phyloP scores from a whole-genome alignment of 2,113 vertebrate species.

The Indri indri region DNA sequence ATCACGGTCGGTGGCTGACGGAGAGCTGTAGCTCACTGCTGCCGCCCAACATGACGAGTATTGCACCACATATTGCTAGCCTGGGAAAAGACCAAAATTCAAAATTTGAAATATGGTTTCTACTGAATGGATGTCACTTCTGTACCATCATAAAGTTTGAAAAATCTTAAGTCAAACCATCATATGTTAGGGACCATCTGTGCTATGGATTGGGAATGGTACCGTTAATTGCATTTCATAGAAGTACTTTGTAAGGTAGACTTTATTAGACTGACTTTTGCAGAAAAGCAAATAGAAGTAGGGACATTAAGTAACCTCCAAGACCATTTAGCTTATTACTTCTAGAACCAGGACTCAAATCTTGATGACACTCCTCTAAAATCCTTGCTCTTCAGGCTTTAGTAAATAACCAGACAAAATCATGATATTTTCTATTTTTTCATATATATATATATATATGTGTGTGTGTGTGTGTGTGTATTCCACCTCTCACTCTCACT shows the following conservation, averaged over 20 bases:
- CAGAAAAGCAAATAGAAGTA: constrained; percentile 12
- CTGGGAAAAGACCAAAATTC: not conserved
- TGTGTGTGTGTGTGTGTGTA: not conserved
- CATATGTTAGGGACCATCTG: not conserved
- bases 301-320: constrained; percentile 26
- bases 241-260: not conserved
- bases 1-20: not conserved
- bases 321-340: not conserved
- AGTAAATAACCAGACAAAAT: not conserved
- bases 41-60: not conserved
- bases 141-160: not conserved
- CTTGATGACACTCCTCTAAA: not conserved
- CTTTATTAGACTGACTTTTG: not conserved
- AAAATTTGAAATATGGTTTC: not conserved
- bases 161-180: not conserved
- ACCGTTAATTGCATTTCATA: not conserved
- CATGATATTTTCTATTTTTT: not conserved
- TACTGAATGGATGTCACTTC: not conserved
- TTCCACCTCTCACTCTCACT: not conserved
- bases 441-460: not conserved
- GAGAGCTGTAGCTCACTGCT: not conserved
- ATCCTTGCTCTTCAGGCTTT: not conserved
- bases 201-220: not conserved
- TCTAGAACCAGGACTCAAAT: not conserved
- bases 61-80: not conserved